phyloP scores from a whole-genome alignment of 2,113 vertebrate species.

The Acinonyx jubatus region DNA sequence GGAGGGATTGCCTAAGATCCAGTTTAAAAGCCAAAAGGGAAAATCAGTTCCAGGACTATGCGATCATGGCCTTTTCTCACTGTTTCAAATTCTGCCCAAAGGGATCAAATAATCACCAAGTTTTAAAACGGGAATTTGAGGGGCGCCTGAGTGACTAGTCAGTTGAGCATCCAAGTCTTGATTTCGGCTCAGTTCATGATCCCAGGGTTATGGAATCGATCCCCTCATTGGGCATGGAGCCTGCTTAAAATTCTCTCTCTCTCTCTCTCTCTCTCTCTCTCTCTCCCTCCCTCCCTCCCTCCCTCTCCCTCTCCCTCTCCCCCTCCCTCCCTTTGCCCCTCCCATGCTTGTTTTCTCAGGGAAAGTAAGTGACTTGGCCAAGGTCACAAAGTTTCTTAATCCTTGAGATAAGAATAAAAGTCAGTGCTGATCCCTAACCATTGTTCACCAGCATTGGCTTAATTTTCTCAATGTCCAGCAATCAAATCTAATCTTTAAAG shows the following conservation, averaged over 20 bases:
- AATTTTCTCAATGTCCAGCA: neutral
- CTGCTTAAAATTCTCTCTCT: no score
- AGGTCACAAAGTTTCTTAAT: neutral
- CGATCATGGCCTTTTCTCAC: neutral
- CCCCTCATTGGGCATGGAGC: no score
- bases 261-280: no score
- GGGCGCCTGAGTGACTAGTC: no score
- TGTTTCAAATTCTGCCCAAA: neutral
- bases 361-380: neutral
- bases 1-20: neutral
- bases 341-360: no score
- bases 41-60: neutral
- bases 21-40: constrained; percentile 21
- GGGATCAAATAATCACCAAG: neutral
- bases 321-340: no score
- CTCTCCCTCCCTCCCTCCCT: no score
- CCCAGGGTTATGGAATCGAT: no score
- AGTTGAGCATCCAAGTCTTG: no score
- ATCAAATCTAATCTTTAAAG: constrained; percentile 28
- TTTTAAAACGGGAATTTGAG: constrained; percentile 9
- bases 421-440: neutral
- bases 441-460: neutral
- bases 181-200: no score
- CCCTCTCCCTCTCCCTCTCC: no score
- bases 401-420: neutral